A percentile compares a stretch with the other conserved stretches of the same genome.
Evolutionary conservation across 2,888 invertebrate species (phyloP).

Genomic region (Cosmia trapezina): DNA sequence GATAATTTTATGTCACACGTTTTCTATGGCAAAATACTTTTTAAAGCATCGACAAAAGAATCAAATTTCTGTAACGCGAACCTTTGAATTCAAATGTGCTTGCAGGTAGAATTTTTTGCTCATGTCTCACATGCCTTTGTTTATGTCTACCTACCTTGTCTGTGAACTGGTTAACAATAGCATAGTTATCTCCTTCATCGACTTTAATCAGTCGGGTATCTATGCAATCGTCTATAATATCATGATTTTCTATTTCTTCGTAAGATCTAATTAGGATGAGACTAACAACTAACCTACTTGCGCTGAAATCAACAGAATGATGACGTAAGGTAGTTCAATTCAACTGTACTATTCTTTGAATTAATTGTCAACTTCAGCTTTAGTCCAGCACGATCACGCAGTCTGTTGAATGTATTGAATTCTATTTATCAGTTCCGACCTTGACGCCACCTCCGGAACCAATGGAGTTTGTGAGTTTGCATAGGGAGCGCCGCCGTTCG

Average conservation of each 20-base stretch:
- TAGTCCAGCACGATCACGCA: conserved; percentile 73
- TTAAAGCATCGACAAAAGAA: conserved; percentile 66
- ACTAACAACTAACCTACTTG: conserved; percentile 57
- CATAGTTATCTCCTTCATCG: conserved; percentile 61
- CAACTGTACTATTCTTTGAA: conserved; percentile 69
- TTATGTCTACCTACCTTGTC: conserved; percentile 69
- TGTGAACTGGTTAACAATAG: conserved; percentile 74
- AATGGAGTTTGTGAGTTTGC: conserved; percentile 76
- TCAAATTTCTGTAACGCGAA: conserved; percentile 65
- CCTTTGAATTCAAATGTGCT: conserved; percentile 67
- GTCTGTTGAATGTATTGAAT: conserved; percentile 76
- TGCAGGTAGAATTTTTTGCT: conserved; percentile 80
- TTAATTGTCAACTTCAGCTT: conserved; percentile 75
- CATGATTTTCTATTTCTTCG: conserved; percentile 57
- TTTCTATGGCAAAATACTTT: conserved; percentile 66
- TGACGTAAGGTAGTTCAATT: conserved; percentile 66
- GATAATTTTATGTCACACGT: conserved; percentile 58
- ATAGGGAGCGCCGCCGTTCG: conserved; percentile 76
- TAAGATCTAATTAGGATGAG: conserved; percentile 55
- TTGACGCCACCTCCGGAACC: conserved; percentile 82
- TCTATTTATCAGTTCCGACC: conserved; percentile 82
- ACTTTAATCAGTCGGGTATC: conserved; percentile 65
- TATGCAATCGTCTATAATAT: conserved; percentile 51
- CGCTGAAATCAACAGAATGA: conserved; percentile 51
- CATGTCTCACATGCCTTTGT: conserved; percentile 75